Base-by-base conservation (phyloP, 1,140 invertebrate species). In the Ostrea denselamellosa region DNA sequence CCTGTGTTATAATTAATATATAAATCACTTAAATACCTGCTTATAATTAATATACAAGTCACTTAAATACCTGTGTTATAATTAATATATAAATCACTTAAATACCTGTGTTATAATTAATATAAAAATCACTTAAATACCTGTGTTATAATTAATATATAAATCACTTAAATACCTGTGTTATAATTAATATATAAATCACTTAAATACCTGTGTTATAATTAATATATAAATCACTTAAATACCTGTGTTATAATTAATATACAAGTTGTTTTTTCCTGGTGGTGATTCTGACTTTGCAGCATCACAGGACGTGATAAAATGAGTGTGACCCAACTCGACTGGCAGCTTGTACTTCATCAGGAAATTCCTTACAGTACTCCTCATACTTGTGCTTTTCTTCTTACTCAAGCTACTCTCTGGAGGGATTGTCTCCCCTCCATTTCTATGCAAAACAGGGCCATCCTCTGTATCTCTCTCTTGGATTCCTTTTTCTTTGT, bases 241-340 rank as follows among this genome's bases (percentile, higher is more conserved):
- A 10, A 77, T 77, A 77, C 68, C 68, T 77, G 68, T 77, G 25
- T 77, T 77, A 77, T 34, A 77, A 34, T 77, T 77, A 34, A 77
- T 77, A 77, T 77, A 77, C 25, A 77, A 77, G 68, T 77, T 77
- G 14, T 77, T 77, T 25, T 77, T 77, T 10, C 68, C 68, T 4
- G 68, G 9, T 34, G 22, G 68, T 8, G 25, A 12, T 28, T 28
- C 28, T 12, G 68, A 34, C 14, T 77, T 25, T 34, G 68, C 68
- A 34, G 25, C 68, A 77, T 77, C 22, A 77, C 68, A 77, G 25
- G 22, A 28, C 10, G 68, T 34, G 28, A 77, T 77, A 77, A 77
- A 77, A 34, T 77, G 68, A 34, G 68, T 77, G 68, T 77, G 68
- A 14, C 68, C 68, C 28, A 77, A 77, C 28, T 77, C 68, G 5